Evolutionary conservation across 2,113 vertebrate genomes (phyloP), one percentile per base, ranked within the genome.

Genomic region (Oriolus oriolus): DNA sequence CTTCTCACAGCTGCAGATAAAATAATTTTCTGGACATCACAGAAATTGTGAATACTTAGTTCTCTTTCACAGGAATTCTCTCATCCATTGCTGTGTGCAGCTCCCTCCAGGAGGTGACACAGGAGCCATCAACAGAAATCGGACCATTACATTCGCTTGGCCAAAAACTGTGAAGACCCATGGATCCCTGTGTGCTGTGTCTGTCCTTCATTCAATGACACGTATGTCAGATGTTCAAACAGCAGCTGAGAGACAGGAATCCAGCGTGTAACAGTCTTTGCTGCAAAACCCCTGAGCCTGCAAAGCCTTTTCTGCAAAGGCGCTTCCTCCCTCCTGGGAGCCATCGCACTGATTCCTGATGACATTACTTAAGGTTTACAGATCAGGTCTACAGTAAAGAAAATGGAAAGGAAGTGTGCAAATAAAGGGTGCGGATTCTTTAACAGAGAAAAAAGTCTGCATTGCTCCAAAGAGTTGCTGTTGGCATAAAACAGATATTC

Each of bases 1-100:
- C 96, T 96, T 65, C 95, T 73, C 80, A 28, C 56, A 90, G 90
- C 92, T 95, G 93, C 93, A 84, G 83, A 90, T 26, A 90, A 90
- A 91, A 95, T 63, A 14, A 92, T 90, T 79, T 84, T 84, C 73
- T 93, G 92, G 86, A 81, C 95, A 90, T 64, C 86, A 86, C 35
- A 90, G 60, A 21, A 42, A 68, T 0, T 21, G 68, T 16, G 60
- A 70, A 23, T 27, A 24, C 80, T 88, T 45, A 35, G 52, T 30
- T 90, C 61, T 56, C 41, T 68, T 10, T 15, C 10, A 3, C 4
- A 60, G 64, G 68, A 39, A 65, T 61, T 11, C 71, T 88, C 88
- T 64, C 56, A 53, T 33, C 10, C 64, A 7, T 5, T 21, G 42
- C 71, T 69, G n/a, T 7, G 50, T 1, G 50, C 82, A 50, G 54